phyloP scores from a whole-genome alignment of 2,797 vertebrate genomes.

The Anisognathus igniventris region DNA sequence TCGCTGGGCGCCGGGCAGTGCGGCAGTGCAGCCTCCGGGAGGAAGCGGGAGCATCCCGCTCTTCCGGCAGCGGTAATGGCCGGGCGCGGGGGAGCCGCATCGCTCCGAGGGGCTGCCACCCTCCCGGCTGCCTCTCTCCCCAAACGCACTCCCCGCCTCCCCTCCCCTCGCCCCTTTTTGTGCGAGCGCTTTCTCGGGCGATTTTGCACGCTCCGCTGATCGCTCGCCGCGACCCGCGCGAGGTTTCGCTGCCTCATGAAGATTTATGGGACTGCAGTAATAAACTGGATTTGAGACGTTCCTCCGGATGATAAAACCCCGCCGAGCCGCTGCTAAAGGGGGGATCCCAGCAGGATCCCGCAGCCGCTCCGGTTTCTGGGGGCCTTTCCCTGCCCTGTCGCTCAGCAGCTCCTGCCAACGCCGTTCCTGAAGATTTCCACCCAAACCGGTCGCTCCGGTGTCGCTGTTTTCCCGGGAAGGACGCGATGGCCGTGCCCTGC shows the following conservation, averaged over 20 bases:
- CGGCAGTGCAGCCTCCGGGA: constrained; percentile 28
- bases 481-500: background rate
- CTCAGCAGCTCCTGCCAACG: background rate
- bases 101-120: background rate
- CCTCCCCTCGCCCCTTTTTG: background rate
- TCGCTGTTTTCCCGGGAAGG: background rate
- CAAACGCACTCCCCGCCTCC: background rate
- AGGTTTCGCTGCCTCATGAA: constrained; percentile 36
- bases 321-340: background rate
- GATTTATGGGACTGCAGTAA: constrained; percentile 65
- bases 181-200: constrained; percentile 23
- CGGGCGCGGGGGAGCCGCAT: background rate
- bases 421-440: background rate
- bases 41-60: background rate
- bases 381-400: background rate
- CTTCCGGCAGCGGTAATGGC: constrained; percentile 1
- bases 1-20: constrained; percentile 35
- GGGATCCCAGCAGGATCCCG: background rate
- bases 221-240: constrained; percentile 4
- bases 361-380: background rate
- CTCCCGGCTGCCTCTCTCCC: background rate
- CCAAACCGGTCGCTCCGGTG: background rate
- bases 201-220: constrained; percentile 57
- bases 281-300: constrained; percentile 38
- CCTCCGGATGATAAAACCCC: background rate